Conservation (phyloP, 2,113 vertebrate species). For the Leuciscus idus region DNA sequence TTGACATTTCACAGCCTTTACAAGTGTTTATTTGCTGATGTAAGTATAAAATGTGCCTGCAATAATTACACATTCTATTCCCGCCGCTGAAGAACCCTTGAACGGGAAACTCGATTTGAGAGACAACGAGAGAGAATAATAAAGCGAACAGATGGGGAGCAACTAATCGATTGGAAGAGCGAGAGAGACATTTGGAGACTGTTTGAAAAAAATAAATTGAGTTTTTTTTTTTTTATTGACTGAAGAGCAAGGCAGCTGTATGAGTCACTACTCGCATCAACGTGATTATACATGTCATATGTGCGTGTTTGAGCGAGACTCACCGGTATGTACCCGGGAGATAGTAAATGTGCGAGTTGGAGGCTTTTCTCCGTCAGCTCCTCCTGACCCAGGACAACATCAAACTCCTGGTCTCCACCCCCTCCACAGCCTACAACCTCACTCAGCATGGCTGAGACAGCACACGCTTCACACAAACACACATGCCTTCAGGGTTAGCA, state of each 20-base stretch:
- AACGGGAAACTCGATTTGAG: slow-evolving; percentile 26
- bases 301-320: slow-evolving; percentile 57
- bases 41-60: slow-evolving; percentile 28
- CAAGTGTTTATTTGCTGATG: slow-evolving; percentile 44
- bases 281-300: slow-evolving; percentile 14
- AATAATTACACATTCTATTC: slow-evolving; percentile 46
- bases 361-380: slow-evolving; percentile 81
- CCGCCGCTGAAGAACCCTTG: slow-evolving; percentile 32
- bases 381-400: slow-evolving; percentile 77
- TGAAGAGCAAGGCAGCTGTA: not conserved
- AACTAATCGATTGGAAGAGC: not conserved
- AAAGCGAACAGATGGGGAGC: slow-evolving; percentile 30
- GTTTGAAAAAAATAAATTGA: not conserved
- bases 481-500: slow-evolving; percentile 21
- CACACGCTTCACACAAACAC: slow-evolving; percentile 78
- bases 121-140: slow-evolving; percentile 35
- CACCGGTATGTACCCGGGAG: slow-evolving; percentile 82
- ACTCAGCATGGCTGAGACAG: slow-evolving; percentile 80
- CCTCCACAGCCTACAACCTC: slow-evolving; percentile 73
- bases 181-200: not conserved
- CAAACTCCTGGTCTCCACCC: slow-evolving; percentile 66
- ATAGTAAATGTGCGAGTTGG: slow-evolving; percentile 84
- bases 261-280: slow-evolving; percentile 30
- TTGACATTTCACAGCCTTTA: slow-evolving; percentile 51
- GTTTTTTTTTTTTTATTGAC: not conserved